Evolutionary conservation across 2,888 invertebrate species (phyloP), one percentile per base, ranked within the genome.

Genomic region (Polyommatus iphigenia): DNA sequence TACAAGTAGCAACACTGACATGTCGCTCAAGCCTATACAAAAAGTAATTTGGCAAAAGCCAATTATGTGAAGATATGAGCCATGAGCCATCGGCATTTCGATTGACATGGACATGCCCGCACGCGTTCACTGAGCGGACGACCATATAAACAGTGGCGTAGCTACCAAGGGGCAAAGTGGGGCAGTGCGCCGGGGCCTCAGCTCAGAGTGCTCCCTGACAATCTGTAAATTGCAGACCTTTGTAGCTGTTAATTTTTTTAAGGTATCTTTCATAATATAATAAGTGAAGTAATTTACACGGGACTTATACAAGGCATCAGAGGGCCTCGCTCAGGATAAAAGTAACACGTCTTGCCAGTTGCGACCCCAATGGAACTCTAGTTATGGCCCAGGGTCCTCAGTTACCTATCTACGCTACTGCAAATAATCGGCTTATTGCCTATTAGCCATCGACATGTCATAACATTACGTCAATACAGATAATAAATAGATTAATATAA

Each of bases 381-480:
- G 18, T 18, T 5, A 18, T 54, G 54, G 54, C 54, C 46, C 4
- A 18, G 54, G 18, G 18, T 54, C 18, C 18, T 54, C 54, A 18
- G 54, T 10, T 46, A 46, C 15, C 18, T 54, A 18, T 15, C 54
- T 54, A 54, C 54, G 54, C 54, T 54, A 54, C 54, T 54, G 57
- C 50, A 77, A 29, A 77, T 81, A 80, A 83, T 83, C 82, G 79
- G 80, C 80, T 81, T 82, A 83, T 82, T 81, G 81, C 72, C 80
- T 80, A 83, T 82, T 81, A 83, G 78, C 80, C 76, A 82, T 80
- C 80, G 81, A 79, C 81, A 79, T 81, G 81, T 81, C 80, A 79
- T 79, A 80, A 79, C 72, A 79, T 78, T 62, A 81, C 83, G 82
- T 82, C 83, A 80, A 81, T 73, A 80, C 76, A 81, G 82, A 84